These are phyloP conservation scores for Rhinolophus sinicus DNA, from an alignment of 2,113 vertebrate species.

Conservation along the genomic window DNA sequence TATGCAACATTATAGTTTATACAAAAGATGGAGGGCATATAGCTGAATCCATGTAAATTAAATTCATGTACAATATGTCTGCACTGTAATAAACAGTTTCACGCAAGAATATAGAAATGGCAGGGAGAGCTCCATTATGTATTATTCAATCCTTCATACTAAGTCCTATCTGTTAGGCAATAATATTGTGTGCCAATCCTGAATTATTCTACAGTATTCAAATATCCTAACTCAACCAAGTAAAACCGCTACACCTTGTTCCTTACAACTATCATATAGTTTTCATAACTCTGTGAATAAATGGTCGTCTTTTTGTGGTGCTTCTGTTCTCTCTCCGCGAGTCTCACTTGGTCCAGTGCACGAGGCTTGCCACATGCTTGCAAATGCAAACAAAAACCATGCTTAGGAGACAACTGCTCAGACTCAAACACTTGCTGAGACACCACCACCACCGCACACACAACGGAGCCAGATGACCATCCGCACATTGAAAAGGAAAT, in stretches of 20 bases:
- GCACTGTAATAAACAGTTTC: neutral
- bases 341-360: neutral
- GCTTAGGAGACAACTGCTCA: neutral
- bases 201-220: neutral
- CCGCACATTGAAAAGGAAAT: neutral
- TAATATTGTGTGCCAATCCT: neutral
- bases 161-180: neutral
- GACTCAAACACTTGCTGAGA: neutral
- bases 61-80: neutral
- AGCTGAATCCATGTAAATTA: neutral
- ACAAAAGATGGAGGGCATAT: neutral
- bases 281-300: neutral
- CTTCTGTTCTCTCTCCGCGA: neutral
- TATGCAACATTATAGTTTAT: neutral
- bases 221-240: neutral
- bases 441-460: neutral
- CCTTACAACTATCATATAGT: neutral
- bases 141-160: neutral
- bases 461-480: neutral
- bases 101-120: neutral
- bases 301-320: neutral
- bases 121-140: neutral
- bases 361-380: neutral
- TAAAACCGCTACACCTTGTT: neutral
- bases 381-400: neutral